A percentile compares a stretch with the other conserved stretches of the same genome.
phyloP scores from a whole-genome alignment of 2,797 vertebrate genomes.

The Alauda arvensis region DNA sequence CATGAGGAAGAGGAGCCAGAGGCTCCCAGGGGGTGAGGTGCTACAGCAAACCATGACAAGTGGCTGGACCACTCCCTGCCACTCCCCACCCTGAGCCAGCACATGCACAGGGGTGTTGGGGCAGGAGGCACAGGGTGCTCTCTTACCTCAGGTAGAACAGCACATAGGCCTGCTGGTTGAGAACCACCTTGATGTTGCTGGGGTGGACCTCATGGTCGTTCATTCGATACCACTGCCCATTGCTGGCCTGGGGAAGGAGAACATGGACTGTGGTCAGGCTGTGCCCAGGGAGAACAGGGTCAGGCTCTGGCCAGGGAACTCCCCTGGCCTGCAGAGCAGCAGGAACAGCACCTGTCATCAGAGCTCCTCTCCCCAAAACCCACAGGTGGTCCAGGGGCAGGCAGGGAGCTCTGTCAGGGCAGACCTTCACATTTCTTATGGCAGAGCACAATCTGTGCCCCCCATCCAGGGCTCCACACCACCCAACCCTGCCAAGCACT shows the following conservation, averaged over 20 bases:
- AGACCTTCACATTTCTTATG: background rate
- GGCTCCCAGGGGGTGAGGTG: fast-evolving
- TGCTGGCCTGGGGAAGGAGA: conserved; percentile 81
- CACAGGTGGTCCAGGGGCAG: background rate
- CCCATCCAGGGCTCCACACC: background rate
- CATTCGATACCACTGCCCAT: conserved; percentile 97
- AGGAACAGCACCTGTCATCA: background rate
- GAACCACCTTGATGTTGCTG: conserved; percentile 94
- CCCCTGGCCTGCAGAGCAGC: background rate
- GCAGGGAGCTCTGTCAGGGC: background rate
- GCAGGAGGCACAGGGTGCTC: background rate
- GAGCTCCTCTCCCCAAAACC: background rate
- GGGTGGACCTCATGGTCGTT: conserved; percentile 90
- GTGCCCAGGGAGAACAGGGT: fast-evolving
- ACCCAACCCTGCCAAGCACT: background rate
- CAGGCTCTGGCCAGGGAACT: background rate
- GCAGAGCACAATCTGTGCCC: background rate
- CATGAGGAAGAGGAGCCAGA: background rate
- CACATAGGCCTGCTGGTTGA: conserved; percentile 96
- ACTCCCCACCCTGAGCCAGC: background rate
- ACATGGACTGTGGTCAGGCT: background rate
- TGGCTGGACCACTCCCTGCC: too few species aligned
- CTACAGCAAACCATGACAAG: background rate
- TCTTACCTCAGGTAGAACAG: conserved; percentile 83
- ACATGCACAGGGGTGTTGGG: fast-evolving